Conservation (phyloP, 1,140 invertebrate species). For the Olivierus martensii region DNA sequence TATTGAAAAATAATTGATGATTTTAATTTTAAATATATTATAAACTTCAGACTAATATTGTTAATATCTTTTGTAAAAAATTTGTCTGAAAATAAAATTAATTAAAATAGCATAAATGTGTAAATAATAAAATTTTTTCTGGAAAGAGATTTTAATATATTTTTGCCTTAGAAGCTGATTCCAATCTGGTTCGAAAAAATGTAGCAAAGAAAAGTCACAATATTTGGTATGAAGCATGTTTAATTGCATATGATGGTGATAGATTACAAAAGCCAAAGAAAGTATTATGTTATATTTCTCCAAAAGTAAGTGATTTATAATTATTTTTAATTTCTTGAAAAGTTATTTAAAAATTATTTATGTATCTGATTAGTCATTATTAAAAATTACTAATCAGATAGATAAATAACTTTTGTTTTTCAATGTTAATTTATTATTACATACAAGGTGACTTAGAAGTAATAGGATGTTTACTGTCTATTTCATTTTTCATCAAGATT, state of each 20-base stretch:
- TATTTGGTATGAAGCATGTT: slow-evolving; percentile 68
- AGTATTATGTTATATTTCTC: slow-evolving; percentile 61
- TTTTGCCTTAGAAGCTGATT: slow-evolving; percentile 50
- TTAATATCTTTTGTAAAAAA: too few relatives aligned
- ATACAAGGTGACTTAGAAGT: neutral
- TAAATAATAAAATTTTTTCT: too few relatives aligned
- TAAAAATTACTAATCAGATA: neutral
- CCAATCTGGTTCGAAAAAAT: slow-evolving; percentile 70
- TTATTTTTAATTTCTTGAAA: neutral
- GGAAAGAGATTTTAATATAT: neutral
- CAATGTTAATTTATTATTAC: neutral
- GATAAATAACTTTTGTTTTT: neutral
- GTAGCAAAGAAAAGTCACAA: slow-evolving; percentile 67
- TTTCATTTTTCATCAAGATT: too few relatives aligned
- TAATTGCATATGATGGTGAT: slow-evolving; percentile 55
- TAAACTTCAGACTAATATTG: too few relatives aligned
- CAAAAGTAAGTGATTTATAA: slow-evolving; percentile 28
- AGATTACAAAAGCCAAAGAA: slow-evolving; percentile 59
- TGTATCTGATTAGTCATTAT: too few relatives aligned
- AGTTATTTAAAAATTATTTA: neutral
- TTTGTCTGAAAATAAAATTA: too few relatives aligned
- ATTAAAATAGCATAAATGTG: too few relatives aligned
- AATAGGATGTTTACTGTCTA: too few relatives aligned
- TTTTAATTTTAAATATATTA: too few relatives aligned
- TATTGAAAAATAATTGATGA: too few relatives aligned